Conservation (phyloP, 1,140 invertebrate species). For the Procambarus clarkii region DNA sequence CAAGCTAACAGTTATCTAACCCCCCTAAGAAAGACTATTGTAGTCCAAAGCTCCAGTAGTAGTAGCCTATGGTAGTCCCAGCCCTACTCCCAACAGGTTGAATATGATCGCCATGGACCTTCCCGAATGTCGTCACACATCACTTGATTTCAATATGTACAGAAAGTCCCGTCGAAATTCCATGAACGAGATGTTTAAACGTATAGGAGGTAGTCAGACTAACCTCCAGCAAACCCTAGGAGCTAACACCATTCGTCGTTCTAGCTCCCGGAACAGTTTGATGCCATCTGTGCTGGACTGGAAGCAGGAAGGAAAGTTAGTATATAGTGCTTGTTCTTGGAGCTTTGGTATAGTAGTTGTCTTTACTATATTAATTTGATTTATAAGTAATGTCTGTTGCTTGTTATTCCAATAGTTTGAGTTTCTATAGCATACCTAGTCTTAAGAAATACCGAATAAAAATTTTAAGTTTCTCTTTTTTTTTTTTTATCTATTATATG, state of each 20-base stretch:
- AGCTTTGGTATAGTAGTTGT: background rate
- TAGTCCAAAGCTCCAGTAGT: constrained; percentile 19
- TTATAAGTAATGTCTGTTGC: background rate
- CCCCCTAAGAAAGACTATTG: background rate
- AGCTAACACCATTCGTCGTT: constrained; percentile 45
- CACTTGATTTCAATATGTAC: constrained; percentile 42
- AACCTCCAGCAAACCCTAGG: constrained; percentile 35
- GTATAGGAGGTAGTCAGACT: constrained; percentile 45
- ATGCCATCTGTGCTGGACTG: constrained; percentile 59
- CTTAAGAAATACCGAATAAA: too few species aligned
- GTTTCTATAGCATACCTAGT: too few species aligned
- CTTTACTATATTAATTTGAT: background rate
- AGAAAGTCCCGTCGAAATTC: constrained; percentile 66
- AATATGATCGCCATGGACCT: constrained; percentile 30
- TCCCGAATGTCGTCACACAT: constrained; percentile 44
- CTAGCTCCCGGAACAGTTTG: constrained; percentile 61
- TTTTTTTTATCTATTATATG: background rate
- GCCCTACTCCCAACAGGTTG: constrained; percentile 7
- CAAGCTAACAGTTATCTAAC: background rate
- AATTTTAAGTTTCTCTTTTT: too few species aligned
- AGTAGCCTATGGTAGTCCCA: background rate
- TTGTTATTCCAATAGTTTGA: too few species aligned
- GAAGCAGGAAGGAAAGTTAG: constrained; percentile 53
- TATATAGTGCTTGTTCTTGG: background rate
- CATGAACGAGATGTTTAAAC: constrained; percentile 60